phyloP scores from a whole-genome alignment of 1,140 invertebrate species.

The Nebria ingens region DNA sequence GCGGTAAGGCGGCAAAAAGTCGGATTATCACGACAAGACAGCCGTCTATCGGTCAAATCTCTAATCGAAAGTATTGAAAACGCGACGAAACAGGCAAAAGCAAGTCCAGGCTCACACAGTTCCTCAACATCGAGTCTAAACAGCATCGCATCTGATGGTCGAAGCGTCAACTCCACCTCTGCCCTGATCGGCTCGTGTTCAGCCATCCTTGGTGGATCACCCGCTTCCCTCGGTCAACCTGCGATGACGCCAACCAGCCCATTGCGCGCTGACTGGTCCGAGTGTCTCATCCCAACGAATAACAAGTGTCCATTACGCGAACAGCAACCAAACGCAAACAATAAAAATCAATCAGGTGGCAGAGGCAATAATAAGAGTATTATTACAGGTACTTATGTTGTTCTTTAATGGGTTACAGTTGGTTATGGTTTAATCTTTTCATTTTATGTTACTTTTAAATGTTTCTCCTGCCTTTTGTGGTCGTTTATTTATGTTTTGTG shows the following conservation, averaged over 20 bases:
- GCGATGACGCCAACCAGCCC: neutral
- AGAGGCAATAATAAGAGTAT: neutral
- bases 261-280: neutral
- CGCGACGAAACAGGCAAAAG: slow-evolving; percentile 65
- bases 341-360: neutral
- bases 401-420: neutral
- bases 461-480: neutral
- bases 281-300: neutral
- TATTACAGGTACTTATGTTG: neutral
- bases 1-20: slow-evolving; percentile 45
- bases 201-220: neutral
- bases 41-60: slow-evolving; percentile 74
- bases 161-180: slow-evolving; percentile 13
- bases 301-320: slow-evolving; percentile 25
- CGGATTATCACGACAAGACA: slow-evolving; percentile 56
- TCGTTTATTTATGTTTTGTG: neutral
- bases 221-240: neutral
- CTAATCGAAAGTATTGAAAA: slow-evolving; percentile 86
- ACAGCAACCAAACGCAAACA: slow-evolving; percentile 22
- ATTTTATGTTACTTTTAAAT: neutral
- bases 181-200: neutral
- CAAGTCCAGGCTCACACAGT: slow-evolving; percentile 33
- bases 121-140: slow-evolving; percentile 46
- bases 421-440: neutral
- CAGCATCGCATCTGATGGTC: slow-evolving; percentile 37